Percentiles rank a stretch among this genome's conserved stretches.
phyloP scores from a whole-genome alignment of 2,888 invertebrate species.

The Parnassius orleans region DNA sequence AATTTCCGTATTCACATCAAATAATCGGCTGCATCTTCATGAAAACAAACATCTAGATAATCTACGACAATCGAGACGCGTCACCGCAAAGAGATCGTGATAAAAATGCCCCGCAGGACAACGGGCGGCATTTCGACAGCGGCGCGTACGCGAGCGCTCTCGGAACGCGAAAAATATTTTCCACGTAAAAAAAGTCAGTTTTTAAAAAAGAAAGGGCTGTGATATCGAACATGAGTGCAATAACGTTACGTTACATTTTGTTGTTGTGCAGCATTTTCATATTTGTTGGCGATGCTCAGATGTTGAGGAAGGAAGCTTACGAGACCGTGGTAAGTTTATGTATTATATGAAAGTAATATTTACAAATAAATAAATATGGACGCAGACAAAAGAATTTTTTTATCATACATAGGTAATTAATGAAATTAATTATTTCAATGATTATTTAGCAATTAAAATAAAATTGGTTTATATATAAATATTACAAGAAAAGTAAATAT shows the following conservation, averaged over 20 bases:
- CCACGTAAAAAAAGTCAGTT: constrained; percentile 6
- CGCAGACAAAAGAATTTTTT: too few relatives aligned
- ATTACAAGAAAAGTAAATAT: too few relatives aligned
- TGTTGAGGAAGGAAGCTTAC: constrained; percentile 41
- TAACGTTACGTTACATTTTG: constrained; percentile 21
- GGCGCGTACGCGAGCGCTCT: constrained; percentile 25
- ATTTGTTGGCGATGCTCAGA: constrained; percentile 37
- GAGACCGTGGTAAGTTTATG: constrained; percentile 47
- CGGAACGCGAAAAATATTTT: constrained; percentile 8
- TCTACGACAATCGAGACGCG: constrained; percentile 12
- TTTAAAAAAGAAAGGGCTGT: constrained; percentile 27
- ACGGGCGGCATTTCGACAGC: constrained; percentile 15
- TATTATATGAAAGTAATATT: too few relatives aligned
- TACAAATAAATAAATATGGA: too few relatives aligned
- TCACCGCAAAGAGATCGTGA: constrained; percentile 12
- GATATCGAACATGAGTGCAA: constrained; percentile 20
- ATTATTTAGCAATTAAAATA: too few relatives aligned
- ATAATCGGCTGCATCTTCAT: constrained; percentile 8
- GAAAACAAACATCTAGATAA: constrained; percentile 11
- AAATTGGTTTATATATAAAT: too few relatives aligned
- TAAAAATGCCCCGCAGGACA: constrained; percentile 15
- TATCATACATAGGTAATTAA: too few relatives aligned
- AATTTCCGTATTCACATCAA: neutral
- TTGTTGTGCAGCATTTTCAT: constrained; percentile 37
- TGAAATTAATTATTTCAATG: too few relatives aligned